Conservation (phyloP, 2,888 invertebrate genomes). For the Coelogynopora nodosa region DNA sequence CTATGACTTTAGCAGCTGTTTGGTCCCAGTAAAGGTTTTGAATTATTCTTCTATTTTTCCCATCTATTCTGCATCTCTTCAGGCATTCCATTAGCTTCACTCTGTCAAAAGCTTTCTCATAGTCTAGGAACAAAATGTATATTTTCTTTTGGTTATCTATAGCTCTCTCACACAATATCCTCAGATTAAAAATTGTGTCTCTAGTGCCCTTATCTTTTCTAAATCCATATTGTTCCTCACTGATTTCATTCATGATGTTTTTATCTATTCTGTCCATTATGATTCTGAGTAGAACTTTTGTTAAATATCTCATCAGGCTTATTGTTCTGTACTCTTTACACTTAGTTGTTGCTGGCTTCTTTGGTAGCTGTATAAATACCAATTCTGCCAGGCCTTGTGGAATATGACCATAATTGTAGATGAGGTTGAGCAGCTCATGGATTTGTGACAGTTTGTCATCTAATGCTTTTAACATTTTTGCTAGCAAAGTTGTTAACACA, state of each 20-base stretch:
- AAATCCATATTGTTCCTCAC: slow-evolving; percentile 5
- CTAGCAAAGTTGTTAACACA: no score
- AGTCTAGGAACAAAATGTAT: not conserved
- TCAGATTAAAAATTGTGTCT: slow-evolving; percentile 4
- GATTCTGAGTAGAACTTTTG: not conserved
- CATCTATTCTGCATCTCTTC: not conserved
- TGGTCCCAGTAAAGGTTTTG: slow-evolving; percentile 1
- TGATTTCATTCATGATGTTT: not conserved
- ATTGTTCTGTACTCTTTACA: not conserved
- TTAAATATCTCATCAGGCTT: not conserved
- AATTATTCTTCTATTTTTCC: not conserved
- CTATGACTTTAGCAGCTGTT: not conserved
- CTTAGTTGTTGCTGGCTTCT: not conserved
- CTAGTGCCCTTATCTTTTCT: no score
- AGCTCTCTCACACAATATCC: not conserved
- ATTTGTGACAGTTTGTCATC: not conserved
- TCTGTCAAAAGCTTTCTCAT: slow-evolving; percentile 10
- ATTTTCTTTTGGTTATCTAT: slow-evolving; percentile 1
- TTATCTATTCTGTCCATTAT: not conserved
- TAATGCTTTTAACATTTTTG: not conserved
- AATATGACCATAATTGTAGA: not conserved
- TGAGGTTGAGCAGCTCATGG: not conserved
- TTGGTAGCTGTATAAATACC: not conserved
- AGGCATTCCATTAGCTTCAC: not conserved
- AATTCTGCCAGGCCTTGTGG: not conserved